These are phyloP conservation scores for Archivesica marissinica DNA, from an alignment of 1,140 invertebrate genomes.

Conservation along the genomic window DNA sequence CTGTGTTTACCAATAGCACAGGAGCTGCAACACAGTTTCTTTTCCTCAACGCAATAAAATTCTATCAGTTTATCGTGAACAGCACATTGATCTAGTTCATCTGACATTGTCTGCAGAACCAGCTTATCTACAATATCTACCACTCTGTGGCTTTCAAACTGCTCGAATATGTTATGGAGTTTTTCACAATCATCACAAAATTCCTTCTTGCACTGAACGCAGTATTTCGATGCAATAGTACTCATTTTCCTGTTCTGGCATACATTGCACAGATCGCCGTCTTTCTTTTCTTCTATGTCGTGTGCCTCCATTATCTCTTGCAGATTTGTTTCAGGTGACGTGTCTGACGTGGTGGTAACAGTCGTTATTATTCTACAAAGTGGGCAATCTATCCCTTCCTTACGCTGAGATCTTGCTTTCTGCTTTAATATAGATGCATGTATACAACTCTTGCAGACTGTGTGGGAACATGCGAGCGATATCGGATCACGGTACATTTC, in stretches of 20 bases:
- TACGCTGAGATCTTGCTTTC: not conserved
- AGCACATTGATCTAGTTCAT: not conserved
- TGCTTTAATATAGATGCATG: not conserved
- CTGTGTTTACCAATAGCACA: conserved; percentile 10
- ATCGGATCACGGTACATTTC: not conserved
- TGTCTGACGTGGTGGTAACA: not conserved
- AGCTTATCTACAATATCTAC: not conserved
- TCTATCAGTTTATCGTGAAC: not conserved
- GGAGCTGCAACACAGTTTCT: not conserved
- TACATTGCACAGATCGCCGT: not conserved
- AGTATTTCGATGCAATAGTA: not conserved
- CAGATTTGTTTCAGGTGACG: not conserved
- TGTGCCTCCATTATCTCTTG: no score
- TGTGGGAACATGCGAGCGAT: not conserved
- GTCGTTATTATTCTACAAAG: not conserved
- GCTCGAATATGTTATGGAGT: not conserved
- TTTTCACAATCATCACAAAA: not conserved
- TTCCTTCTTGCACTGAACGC: no score
- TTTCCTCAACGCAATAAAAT: conserved; percentile 15
- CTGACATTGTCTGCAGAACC: not conserved
- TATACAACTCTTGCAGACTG: not conserved
- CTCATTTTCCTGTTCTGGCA: not conserved
- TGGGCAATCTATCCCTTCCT: conserved; percentile 15
- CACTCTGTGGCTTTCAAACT: not conserved
- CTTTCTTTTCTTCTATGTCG: no score